Evolutionary conservation across 1,140 invertebrate species (phyloP).

Genomic region (Monochamus saltuarius): DNA sequence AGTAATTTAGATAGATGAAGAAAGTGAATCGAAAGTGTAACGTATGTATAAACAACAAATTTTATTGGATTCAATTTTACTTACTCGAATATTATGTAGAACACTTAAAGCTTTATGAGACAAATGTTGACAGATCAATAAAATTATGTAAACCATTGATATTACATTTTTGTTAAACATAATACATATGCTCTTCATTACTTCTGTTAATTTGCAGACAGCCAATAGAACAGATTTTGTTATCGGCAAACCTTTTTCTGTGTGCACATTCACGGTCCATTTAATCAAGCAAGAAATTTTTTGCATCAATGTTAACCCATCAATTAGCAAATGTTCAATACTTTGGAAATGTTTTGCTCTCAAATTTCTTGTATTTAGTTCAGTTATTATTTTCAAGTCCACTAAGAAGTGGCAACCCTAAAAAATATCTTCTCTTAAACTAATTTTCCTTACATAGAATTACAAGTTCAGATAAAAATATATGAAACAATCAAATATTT

Average conservation of each 20-base stretch:
- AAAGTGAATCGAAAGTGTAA: too few relatives aligned
- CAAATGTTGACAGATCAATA: constrained; percentile 71
- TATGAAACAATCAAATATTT: too few relatives aligned
- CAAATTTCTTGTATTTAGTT: constrained; percentile 56
- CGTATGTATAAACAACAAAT: constrained; percentile 13
- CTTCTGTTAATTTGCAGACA: constrained; percentile 79
- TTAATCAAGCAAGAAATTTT: constrained; percentile 64
- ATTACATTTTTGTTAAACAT: constrained; percentile 62
- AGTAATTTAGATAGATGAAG: too few relatives aligned
- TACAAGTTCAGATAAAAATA: too few relatives aligned
- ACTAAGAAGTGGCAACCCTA: constrained; percentile 62
- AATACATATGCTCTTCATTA: constrained; percentile 76
- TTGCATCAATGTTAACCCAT: constrained; percentile 65
- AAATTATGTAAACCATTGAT: constrained; percentile 60
- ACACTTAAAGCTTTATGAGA: constrained; percentile 64
- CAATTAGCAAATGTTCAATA: constrained; percentile 60
- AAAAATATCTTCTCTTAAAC: constrained; percentile 21
- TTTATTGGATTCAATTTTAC: constrained; percentile 20
- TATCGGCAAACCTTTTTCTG: constrained; percentile 72
- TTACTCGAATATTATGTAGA: constrained; percentile 60
- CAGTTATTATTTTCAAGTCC: constrained; percentile 59
- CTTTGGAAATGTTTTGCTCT: constrained; percentile 64
- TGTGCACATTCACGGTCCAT: constrained; percentile 80
- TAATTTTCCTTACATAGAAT: constrained; percentile 1
- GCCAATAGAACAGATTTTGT: constrained; percentile 73